Evolutionary conservation across 2,797 vertebrate species (phyloP), one percentile per base, ranked within the genome.

Genomic region (Pogoniulus pusillus): DNA sequence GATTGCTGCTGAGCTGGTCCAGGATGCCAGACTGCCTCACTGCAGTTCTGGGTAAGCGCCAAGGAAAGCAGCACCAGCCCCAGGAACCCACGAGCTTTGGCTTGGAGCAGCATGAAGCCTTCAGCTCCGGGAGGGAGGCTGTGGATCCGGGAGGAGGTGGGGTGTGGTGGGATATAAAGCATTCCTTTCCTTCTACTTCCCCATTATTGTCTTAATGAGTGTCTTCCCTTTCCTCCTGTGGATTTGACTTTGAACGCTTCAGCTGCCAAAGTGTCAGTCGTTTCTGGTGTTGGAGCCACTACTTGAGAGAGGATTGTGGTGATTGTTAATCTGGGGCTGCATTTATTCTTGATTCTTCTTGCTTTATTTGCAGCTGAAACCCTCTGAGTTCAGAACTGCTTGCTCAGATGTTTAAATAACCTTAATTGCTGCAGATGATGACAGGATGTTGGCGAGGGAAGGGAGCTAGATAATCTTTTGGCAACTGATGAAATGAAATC

Each of bases 121-220:
- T 47, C 0, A 0, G 47, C 49, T 60, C 66, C 0, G 4, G 1
- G 59, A 27, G 82, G 34, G 76, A 0, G 0, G 34, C 84, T 32
- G 7, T 30, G 24, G 71, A 68, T 74, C 60, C 0, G 1, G 32
- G 69, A 76, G 49, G 62, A 92, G 72, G 57, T 82, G 71, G 81
- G 14, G 49, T 65, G 69, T 0, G 1, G 68, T 73, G 69, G 65
- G 75, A 54, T 80, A 19, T 29, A 72, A 93, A 92, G 74, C 81
- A 91, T 95, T 93, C 92, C 81, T 84, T 84, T 81, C 82, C 89
- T 90, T 80, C 55, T 93, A 90, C 90, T 91, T 92, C 55, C 76
- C 63, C 0, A 0, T 80, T 85, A 87, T 72, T 74, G 86, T 87
- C 85, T 65, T 91, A 88, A 84, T 80, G 87, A 90, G 69, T 72